Conservation (phyloP, 2,888 invertebrate genomes). For the Dryobotodes eremita region DNA sequence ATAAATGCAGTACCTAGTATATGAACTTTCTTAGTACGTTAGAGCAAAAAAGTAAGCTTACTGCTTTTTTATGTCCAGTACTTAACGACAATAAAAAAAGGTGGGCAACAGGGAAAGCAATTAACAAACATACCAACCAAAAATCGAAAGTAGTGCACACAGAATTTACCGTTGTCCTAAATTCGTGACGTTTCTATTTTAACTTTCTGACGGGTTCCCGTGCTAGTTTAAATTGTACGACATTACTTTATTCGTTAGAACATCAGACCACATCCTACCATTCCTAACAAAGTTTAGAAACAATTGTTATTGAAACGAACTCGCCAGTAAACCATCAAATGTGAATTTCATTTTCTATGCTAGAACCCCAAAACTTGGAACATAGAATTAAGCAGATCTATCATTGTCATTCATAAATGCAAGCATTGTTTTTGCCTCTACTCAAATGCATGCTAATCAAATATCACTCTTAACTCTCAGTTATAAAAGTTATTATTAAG, state of each 20-base stretch:
- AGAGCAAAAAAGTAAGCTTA: too few relatives aligned
- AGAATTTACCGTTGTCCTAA: constrained; percentile 2
- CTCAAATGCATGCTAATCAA: constrained; percentile 43
- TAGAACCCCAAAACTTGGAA: constrained; percentile 58
- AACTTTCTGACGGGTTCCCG: constrained; percentile 34
- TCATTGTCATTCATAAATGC: constrained; percentile 79
- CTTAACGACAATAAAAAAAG: neutral
- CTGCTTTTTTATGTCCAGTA: neutral
- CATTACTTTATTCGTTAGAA: constrained; percentile 32
- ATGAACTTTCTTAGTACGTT: neutral
- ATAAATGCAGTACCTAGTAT: neutral
- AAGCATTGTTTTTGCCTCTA: constrained; percentile 60
- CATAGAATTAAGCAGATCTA: constrained; percentile 78
- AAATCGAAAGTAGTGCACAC: constrained; percentile 27
- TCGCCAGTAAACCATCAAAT: constrained; percentile 20
- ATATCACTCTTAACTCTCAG: constrained; percentile 60
- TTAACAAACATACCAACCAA: constrained; percentile 16
- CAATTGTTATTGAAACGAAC: constrained; percentile 33
- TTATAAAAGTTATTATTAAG: constrained; percentile 50
- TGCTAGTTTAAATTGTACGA: constrained; percentile 29
- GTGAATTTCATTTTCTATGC: constrained; percentile 33
- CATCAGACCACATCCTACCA: neutral
- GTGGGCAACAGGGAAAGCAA: constrained; percentile 1
- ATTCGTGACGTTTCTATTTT: constrained; percentile 43
- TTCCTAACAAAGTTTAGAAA: constrained; percentile 34